A percentile compares a stretch with the other conserved stretches of the same genome.
These are phyloP conservation scores for Operophtera brumata DNA, from an alignment of 2,888 invertebrate genomes.

Conservation along the genomic window DNA sequence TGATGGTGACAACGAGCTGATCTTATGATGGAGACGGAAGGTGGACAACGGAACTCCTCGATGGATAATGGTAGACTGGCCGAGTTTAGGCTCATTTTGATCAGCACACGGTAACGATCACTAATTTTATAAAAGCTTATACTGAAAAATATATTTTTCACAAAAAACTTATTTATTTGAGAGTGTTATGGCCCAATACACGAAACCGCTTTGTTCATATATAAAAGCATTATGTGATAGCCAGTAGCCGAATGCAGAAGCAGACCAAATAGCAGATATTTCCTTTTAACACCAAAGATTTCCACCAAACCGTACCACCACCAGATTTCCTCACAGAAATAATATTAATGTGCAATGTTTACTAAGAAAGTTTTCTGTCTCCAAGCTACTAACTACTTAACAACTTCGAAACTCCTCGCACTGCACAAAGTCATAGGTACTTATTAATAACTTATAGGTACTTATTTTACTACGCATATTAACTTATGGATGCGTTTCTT, in stretches of 20 bases:
- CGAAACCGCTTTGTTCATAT: constrained; percentile 2
- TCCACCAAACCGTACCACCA: constrained; percentile 3
- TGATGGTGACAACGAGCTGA: too few relatives aligned
- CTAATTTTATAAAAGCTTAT: too few relatives aligned
- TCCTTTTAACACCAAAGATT: constrained; percentile 8
- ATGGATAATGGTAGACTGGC: too few relatives aligned
- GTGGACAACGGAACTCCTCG: too few relatives aligned
- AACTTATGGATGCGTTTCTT: too few relatives aligned
- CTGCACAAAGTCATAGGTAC: constrained; percentile 30
- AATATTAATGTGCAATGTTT: constrained; percentile 35
- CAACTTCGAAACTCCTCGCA: constrained; percentile 37
- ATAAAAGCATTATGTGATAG: constrained; percentile 11
- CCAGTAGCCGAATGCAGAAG: constrained; percentile 10
- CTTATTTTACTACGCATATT: too few relatives aligned
- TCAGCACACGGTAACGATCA: too few relatives aligned
- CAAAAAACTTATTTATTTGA: too few relatives aligned
- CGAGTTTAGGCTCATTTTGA: too few relatives aligned
- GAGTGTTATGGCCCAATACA: constrained; percentile 5
- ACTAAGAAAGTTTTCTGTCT: constrained; percentile 36
- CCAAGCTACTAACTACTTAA: constrained; percentile 34
- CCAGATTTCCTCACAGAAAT: neutral
- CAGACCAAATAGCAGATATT: constrained; percentile 6
- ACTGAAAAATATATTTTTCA: too few relatives aligned
- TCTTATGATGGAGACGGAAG: too few relatives aligned
- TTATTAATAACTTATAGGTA: too few relatives aligned